Percentiles rank a stretch among this genome's conserved stretches.
phyloP scores from a whole-genome alignment of 2,888 invertebrate genomes.

The Chromoteleia sp. region DNA sequence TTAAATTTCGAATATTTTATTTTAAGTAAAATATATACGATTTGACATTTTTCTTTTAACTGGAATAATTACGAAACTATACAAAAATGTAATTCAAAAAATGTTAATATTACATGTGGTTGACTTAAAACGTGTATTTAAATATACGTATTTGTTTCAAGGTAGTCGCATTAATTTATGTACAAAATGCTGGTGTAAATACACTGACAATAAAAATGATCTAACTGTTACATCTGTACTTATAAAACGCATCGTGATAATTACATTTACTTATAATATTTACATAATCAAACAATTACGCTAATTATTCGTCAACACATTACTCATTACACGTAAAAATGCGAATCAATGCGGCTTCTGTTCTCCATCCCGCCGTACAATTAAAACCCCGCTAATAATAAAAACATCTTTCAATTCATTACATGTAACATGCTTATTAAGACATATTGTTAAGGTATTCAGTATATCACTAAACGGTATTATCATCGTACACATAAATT shows the following conservation, averaged over 20 bases:
- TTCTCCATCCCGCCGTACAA: constrained; percentile 25
- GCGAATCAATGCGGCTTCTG: constrained; percentile 31
- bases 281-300: constrained; percentile 62
- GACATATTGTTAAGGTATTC: constrained; percentile 53
- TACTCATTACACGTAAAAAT: constrained; percentile 54
- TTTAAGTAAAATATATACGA: constrained; percentile 70
- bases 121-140: constrained; percentile 67
- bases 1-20: constrained; percentile 67
- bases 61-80: constrained; percentile 69
- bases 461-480: constrained; percentile 41
- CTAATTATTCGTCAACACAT: constrained; percentile 60
- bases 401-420: constrained; percentile 52
- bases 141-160: constrained; percentile 67
- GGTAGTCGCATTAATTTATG: constrained; percentile 66
- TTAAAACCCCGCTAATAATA: constrained; percentile 22
- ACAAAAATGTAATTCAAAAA: constrained; percentile 70
- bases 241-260: constrained; percentile 67
- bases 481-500: constrained; percentile 51
- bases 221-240: constrained; percentile 63
- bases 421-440: constrained; percentile 50
- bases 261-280: constrained; percentile 66
- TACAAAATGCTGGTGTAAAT: constrained; percentile 69
- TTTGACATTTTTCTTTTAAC: constrained; percentile 68
- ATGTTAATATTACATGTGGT: constrained; percentile 66
- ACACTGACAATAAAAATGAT: constrained; percentile 67